phyloP scores from a whole-genome alignment of 2,113 vertebrate genomes.

The Lagopus leucura region DNA sequence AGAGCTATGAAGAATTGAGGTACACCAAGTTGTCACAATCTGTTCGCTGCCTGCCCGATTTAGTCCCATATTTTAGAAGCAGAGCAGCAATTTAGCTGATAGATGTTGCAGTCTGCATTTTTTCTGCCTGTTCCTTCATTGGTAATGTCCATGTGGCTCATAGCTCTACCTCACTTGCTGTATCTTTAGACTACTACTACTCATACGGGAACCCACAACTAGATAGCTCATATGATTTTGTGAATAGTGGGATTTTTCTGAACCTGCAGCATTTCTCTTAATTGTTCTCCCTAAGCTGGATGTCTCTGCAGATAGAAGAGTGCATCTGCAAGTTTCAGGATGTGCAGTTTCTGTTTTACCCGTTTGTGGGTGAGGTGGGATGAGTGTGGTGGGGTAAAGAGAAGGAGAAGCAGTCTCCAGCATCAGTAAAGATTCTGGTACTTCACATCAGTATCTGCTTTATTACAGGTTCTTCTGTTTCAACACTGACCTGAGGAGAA shows the following conservation, averaged over 20 bases:
- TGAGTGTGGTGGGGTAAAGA: not conserved
- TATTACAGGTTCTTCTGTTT: constrained; percentile 11
- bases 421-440: constrained; percentile 9
- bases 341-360: not conserved
- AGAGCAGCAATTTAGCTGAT: not conserved
- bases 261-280: not conserved
- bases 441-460: not conserved
- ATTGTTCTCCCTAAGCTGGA: not conserved
- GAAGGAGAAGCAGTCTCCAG: not conserved
- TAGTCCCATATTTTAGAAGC: not conserved
- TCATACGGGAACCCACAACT: not conserved
- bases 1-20: not conserved
- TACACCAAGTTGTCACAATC: not conserved
- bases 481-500: not conserved
- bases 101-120: not conserved
- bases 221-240: not conserved
- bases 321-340: constrained; percentile 60
- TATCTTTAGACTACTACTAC: not conserved
- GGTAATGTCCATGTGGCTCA: not conserved
- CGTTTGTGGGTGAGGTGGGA: not conserved
- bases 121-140: not conserved
- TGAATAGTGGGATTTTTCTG: constrained; percentile 43
- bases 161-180: not conserved
- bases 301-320: not conserved
- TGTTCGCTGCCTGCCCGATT: not conserved